Evolutionary conservation across 2,888 invertebrate genomes (phyloP).

Genomic region (Agriopis aurantiaria): DNA sequence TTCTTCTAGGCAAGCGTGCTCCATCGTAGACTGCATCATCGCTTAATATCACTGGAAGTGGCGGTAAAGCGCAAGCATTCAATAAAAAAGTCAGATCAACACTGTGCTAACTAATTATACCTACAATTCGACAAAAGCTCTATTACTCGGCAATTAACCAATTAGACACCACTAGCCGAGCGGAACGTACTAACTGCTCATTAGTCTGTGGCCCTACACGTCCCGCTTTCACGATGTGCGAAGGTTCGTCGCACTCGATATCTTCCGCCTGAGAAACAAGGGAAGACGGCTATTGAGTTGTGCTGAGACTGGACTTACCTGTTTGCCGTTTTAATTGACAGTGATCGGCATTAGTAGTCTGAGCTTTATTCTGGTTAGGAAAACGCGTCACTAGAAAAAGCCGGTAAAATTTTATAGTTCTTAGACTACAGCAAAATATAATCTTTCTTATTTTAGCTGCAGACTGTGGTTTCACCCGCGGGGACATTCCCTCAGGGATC

Average conservation of each 20-base stretch:
- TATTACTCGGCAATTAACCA: constrained; percentile 18
- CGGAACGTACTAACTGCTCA: constrained; percentile 24
- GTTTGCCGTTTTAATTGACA: constrained; percentile 29
- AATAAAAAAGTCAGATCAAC: neutral
- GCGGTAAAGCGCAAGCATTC: neutral
- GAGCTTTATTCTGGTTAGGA: neutral
- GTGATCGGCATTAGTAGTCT: constrained; percentile 13
- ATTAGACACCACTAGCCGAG: constrained; percentile 26
- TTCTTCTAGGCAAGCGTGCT: no score
- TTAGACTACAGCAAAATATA: neutral
- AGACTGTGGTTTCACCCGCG: no score
- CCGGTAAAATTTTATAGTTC: neutral
- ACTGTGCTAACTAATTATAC: neutral
- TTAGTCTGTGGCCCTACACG: constrained; percentile 19
- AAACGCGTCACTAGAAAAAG: neutral
- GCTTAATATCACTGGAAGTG: no score
- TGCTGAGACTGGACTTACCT: constrained; percentile 21
- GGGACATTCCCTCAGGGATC: no score
- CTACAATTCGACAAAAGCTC: constrained; percentile 11
- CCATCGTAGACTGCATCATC: no score
- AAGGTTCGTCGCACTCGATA: constrained; percentile 40
- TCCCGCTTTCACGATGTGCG: constrained; percentile 34
- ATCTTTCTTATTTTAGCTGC: neutral
- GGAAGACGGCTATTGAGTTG: constrained; percentile 32
- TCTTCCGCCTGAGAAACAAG: constrained; percentile 41